Conservation (phyloP, 2,888 invertebrate species). For the Polymixis flavicincta region DNA sequence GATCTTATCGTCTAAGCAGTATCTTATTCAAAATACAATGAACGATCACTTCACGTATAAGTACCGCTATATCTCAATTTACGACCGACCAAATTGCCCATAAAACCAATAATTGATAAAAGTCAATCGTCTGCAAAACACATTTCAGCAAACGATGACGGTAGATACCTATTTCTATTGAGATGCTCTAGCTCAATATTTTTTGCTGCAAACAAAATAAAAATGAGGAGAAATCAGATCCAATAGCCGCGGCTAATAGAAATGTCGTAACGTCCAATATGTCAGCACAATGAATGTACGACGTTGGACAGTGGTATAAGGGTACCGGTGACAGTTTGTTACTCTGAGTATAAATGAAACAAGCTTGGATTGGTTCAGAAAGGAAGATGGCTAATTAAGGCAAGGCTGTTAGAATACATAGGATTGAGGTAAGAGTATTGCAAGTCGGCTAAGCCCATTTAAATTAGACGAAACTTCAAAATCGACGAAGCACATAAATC, state of each 20-base stretch:
- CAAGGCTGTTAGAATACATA: background rate
- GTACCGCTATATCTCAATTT: conserved; percentile 20
- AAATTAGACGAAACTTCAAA: too few species aligned
- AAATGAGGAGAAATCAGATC: conserved; percentile 37
- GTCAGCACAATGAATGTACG: conserved; percentile 44
- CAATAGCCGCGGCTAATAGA: conserved; percentile 33
- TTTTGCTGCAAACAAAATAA: conserved; percentile 32
- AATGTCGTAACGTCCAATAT: conserved; percentile 38
- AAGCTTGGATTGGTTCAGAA: conserved; percentile 7
- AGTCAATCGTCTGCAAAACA: conserved; percentile 15
- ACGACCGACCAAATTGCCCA: conserved; percentile 29
- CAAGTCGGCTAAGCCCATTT: too few species aligned
- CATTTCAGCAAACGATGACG: conserved; percentile 1
- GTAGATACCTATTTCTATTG: background rate
- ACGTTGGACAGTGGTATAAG: conserved; percentile 22
- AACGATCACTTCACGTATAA: background rate
- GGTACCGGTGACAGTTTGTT: conserved; percentile 20
- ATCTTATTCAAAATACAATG: background rate
- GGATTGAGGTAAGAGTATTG: background rate
- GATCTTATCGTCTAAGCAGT: background rate
- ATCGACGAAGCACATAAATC: too few species aligned
- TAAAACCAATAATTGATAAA: conserved; percentile 32
- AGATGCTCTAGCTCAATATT: conserved; percentile 12
- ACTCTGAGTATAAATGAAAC: conserved; percentile 26
- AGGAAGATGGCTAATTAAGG: background rate